Base-by-base conservation (phyloP, 2,888 invertebrate genomes). In the Netelia virgata region DNA sequence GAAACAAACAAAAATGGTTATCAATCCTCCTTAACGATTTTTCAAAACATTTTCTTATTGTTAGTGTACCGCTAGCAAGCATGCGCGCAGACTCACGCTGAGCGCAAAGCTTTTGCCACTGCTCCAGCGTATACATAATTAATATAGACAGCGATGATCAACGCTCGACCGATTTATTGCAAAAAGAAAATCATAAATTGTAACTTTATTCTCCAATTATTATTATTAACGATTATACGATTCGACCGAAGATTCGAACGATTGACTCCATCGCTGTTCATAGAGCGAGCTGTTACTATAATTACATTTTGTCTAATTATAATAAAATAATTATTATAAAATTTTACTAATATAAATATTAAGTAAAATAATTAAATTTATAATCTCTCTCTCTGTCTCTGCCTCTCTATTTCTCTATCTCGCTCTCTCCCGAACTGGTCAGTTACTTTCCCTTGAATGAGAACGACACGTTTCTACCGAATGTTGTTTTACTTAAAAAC, bases 101-200 rank as follows among this genome's bases (percentile, higher is more conserved):
- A 86, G 83, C 79, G 84, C 84, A 28, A 84, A 82, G 82, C 80
- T 82, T 83, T 83, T 50, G 84, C 79, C 82, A 84, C 87, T 76
- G 73, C 73, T 78, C 82, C 80, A 20, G 77, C 73, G 80, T 77
- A 20, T 28, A 81, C 36, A 43, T 47, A 64, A 16, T 47, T 47
- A 47, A 47, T 68, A 18, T 47, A 36, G 18, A 47, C 36, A 28
- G 36, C 14, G 36, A 63, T 53, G 53, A 16, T 14, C 11, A n/a
- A 28, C 43, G 18, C 53, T 53, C 10, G 47, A 66, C 18, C 9
- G 14, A 11, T 16, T 41, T 6, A 16, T 18, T 5, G 23, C 28
- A 20, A 50, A 53, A 70, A 18, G 28, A 28, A 20, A 70, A 70
- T 70, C 0, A 5, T 55, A 23, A 28, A 57, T 20, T 20, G 41